Evolutionary conservation across 2,888 invertebrate genomes (phyloP).

Genomic region (Parascotia fuliginaria): DNA sequence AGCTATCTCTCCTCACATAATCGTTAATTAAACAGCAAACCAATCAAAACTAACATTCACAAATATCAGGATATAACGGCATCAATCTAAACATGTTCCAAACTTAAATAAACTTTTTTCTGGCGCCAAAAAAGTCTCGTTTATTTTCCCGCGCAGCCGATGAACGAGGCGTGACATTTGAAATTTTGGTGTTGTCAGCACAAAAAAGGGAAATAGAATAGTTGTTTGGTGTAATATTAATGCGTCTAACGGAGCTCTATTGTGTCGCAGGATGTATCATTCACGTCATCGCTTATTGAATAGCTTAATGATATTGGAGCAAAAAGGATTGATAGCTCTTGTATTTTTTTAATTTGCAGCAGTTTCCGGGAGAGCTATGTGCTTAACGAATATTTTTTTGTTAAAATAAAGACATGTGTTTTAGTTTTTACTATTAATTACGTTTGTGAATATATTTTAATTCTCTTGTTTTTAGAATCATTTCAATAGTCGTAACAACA

Average conservation of each 20-base stretch:
- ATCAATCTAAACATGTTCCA: conserved; percentile 64
- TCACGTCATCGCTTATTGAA: conserved; percentile 59
- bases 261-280: conserved; percentile 69
- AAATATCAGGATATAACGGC: conserved; percentile 73
- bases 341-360: conserved; percentile 16
- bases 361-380: conserved; percentile 22
- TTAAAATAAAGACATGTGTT: background rate
- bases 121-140: conserved; percentile 72
- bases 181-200: conserved; percentile 71
- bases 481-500: no score
- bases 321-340: conserved; percentile 59
- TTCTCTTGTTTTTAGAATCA: no score
- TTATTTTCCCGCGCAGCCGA: conserved; percentile 76
- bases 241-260: conserved; percentile 78
- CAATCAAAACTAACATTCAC: conserved; percentile 54
- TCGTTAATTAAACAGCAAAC: conserved; percentile 13
- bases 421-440: background rate
- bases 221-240: conserved; percentile 77
- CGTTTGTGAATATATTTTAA: no score
- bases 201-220: conserved; percentile 61
- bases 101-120: conserved; percentile 72
- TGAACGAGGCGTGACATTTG: conserved; percentile 84
- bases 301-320: conserved; percentile 65
- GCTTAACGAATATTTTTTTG: background rate
- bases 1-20: background rate